phyloP scores from a whole-genome alignment of 53 echinoderm and acorn worm species.

The Holothuria leucospilota region DNA sequence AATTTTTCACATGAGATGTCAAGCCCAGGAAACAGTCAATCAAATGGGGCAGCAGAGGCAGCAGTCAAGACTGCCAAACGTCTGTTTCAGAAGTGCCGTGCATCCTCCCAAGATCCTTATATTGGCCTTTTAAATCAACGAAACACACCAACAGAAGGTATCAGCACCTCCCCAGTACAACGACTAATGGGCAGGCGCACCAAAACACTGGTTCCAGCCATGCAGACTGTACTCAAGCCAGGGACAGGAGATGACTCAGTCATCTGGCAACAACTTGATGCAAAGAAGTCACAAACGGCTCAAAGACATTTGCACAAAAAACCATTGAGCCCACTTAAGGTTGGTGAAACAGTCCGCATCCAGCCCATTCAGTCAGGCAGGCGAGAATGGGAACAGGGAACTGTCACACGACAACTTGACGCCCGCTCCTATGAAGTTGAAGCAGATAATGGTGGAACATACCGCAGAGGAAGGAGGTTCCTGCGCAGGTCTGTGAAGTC shows the following conservation, averaged over 20 bases:
- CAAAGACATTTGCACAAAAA: not conserved
- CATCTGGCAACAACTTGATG: not conserved
- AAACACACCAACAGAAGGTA: slow-evolving; percentile 61
- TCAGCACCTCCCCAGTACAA: slow-evolving; percentile 46
- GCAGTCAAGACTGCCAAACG: slow-evolving; percentile 72
- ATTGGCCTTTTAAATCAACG: slow-evolving; percentile 41
- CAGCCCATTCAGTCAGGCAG: slow-evolving; percentile 59
- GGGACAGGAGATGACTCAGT: not conserved
- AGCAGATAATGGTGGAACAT: slow-evolving; percentile 42
- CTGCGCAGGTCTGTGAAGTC: not conserved
- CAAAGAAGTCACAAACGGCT: too few relatives aligned
- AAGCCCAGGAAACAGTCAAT: slow-evolving; percentile 58
- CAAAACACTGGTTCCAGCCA: not conserved
- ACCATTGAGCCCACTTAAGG: slow-evolving; percentile 36
- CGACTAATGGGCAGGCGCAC: slow-evolving; percentile 64
- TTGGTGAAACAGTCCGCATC: slow-evolving; percentile 70
- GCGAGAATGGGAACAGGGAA: slow-evolving; percentile 49
- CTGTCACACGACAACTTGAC: not conserved
- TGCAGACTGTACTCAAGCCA: not conserved
- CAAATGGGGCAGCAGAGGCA: slow-evolving; percentile 60
- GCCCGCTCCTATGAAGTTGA: slow-evolving; percentile 60
- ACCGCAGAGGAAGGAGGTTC: slow-evolving; percentile 33
- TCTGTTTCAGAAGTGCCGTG: slow-evolving; percentile 54
- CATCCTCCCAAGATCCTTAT: slow-evolving; percentile 45
- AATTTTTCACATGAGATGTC: too few relatives aligned